Evolutionary conservation across 2,113 vertebrate genomes (phyloP).

Genomic region (Pelvicachromis taeniatus): DNA sequence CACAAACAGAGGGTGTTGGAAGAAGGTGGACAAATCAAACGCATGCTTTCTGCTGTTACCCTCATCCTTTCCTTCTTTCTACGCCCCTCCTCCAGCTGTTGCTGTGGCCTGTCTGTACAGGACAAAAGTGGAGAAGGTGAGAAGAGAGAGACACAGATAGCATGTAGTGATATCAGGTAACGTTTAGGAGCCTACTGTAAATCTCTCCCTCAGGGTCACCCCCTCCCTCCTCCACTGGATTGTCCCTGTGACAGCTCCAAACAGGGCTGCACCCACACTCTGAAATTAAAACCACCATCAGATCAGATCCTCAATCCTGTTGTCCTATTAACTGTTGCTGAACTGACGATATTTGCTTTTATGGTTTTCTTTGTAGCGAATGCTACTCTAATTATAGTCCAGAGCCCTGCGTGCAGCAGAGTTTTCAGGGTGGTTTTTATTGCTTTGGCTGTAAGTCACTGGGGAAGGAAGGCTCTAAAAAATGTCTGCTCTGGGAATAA

Average conservation of each 20-base stretch:
- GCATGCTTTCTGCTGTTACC: background rate
- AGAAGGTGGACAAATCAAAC: background rate
- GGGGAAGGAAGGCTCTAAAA: background rate
- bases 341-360: slow-evolving; percentile 22
- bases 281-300: slow-evolving; percentile 35
- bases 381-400: slow-evolving; percentile 19
- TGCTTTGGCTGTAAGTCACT: background rate
- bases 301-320: slow-evolving; percentile 20
- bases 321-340: slow-evolving; percentile 28
- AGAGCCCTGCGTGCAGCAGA: background rate
- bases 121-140: slow-evolving; percentile 25
- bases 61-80: background rate
- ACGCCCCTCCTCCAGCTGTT: background rate
- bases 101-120: slow-evolving; percentile 34
- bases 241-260: slow-evolving; percentile 33
- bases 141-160: background rate
- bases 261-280: slow-evolving; percentile 18
- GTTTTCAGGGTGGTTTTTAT: slow-evolving; percentile 8
- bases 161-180: slow-evolving; percentile 38
- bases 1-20: background rate
- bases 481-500: background rate
- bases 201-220: slow-evolving; percentile 49
- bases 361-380: slow-evolving; percentile 36
- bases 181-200: slow-evolving; percentile 42
- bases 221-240: slow-evolving; percentile 24